phyloP scores from a whole-genome alignment of 2,113 vertebrate genomes.

The Trochalopteron elliotii region DNA sequence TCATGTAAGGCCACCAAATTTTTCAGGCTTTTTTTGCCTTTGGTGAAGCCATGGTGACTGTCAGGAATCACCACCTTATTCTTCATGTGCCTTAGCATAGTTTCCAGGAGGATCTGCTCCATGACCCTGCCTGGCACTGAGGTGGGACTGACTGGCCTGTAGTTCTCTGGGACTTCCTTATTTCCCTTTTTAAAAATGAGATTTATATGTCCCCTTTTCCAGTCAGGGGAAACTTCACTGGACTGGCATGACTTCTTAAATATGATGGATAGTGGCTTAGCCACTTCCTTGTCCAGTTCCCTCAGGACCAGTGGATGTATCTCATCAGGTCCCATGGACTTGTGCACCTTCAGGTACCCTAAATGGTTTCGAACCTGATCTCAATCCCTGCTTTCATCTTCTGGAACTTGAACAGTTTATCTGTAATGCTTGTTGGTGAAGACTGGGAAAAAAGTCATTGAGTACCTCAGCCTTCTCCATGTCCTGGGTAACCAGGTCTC shows the following conservation, averaged over 20 bases:
- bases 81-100: neutral
- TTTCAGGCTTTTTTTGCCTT: neutral
- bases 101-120: neutral
- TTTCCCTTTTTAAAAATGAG: neutral
- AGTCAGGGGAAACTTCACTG: neutral
- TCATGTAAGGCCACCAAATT: neutral
- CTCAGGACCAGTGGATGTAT: neutral
- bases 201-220: neutral
- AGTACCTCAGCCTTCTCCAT: neutral
- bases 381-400: neutral
- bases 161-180: neutral
- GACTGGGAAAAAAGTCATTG: neutral
- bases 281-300: neutral
- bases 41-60: neutral
- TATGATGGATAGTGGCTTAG: neutral
- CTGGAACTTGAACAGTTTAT: neutral
- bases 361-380: neutral
- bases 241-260: neutral
- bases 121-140: neutral
- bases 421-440: neutral
- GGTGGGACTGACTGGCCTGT: neutral
- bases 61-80: neutral
- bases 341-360: neutral
- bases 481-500: neutral
- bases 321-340: neutral